Evolutionary conservation across 1,140 invertebrate species (phyloP).

Genomic region (Drosophila quadrilineata): DNA sequence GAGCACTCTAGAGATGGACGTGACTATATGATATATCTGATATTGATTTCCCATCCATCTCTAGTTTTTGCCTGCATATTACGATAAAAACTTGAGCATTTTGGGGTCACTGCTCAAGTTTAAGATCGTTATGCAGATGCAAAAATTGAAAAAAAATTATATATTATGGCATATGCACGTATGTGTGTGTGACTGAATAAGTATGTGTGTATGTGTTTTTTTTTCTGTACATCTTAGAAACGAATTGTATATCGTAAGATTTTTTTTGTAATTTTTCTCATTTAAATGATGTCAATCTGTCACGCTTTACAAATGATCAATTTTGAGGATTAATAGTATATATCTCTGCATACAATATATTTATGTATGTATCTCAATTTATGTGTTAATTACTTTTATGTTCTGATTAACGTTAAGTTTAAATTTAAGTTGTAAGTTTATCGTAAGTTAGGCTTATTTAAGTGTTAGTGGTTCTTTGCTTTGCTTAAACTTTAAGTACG

Average conservation of each 20-base stretch:
- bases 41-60: not conserved
- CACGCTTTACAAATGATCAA: conserved; percentile 55
- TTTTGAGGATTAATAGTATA: conserved; percentile 61
- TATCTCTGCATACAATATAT: conserved; percentile 48
- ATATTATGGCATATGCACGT: conserved; percentile 6
- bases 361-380: conserved; percentile 34
- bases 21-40: not conserved
- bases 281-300: conserved; percentile 56
- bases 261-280: conserved; percentile 15
- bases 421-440: conserved; percentile 61
- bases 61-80: conserved; percentile 13
- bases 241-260: conserved; percentile 28
- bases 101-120: conserved; percentile 55
- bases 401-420: conserved; percentile 52
- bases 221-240: conserved; percentile 57
- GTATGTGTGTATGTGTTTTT: conserved; percentile 10
- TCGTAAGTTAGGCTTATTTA: conserved; percentile 74
- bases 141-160: conserved; percentile 24
- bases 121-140: conserved; percentile 26
- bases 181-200: conserved; percentile 8
- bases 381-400: conserved; percentile 32
- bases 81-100: conserved; percentile 49
- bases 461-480: conserved; percentile 77
- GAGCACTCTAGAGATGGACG: not conserved
- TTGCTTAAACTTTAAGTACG: conserved; percentile 65